These are phyloP conservation scores for Drosophila borborema DNA, from an alignment of 2,888 invertebrate species.

Conservation along the genomic window DNA sequence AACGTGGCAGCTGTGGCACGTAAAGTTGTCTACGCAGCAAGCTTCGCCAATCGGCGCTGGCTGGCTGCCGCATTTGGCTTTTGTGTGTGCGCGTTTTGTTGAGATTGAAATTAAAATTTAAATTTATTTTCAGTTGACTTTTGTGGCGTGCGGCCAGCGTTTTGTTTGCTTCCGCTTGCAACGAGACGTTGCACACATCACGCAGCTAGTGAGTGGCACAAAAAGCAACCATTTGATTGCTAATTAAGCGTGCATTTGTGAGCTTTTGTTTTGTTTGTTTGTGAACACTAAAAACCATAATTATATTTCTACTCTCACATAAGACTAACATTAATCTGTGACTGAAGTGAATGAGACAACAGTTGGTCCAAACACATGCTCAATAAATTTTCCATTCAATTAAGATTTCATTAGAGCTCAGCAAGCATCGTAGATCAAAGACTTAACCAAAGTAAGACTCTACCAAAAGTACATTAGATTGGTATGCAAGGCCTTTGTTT, in stretches of 20 bases:
- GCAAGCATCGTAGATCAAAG: too few species aligned
- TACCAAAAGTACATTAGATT: too few species aligned
- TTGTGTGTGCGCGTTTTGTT: conserved; percentile 53
- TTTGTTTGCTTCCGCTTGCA: conserved; percentile 35
- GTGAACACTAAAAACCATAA: not conserved
- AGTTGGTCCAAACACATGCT: too few species aligned
- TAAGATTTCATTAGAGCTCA: too few species aligned
- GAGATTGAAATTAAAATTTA: conserved; percentile 79
- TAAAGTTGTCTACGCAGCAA: conserved; percentile 73
- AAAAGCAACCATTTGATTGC: conserved; percentile 33
- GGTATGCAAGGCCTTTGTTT: not conserved
- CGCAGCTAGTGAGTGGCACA: conserved; percentile 4
- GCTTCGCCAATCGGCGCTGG: conserved; percentile 24
- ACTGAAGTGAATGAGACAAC: too few species aligned
- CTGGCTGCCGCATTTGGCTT: conserved; percentile 53
- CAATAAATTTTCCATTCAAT: too few species aligned
- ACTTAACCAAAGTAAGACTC: too few species aligned
- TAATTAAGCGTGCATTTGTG: conserved; percentile 45
- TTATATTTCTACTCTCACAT: not conserved
- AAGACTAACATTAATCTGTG: not conserved
- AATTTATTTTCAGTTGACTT: conserved; percentile 76
- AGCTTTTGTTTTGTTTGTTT: conserved; percentile 6
- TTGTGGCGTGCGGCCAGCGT: conserved; percentile 52
- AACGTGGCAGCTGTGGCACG: conserved; percentile 58
- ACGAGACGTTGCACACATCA: conserved; percentile 24